Evolutionary conservation across 2,113 vertebrate species (phyloP), one percentile per base, ranked within the genome.

Genomic region (Strix aluco): DNA sequence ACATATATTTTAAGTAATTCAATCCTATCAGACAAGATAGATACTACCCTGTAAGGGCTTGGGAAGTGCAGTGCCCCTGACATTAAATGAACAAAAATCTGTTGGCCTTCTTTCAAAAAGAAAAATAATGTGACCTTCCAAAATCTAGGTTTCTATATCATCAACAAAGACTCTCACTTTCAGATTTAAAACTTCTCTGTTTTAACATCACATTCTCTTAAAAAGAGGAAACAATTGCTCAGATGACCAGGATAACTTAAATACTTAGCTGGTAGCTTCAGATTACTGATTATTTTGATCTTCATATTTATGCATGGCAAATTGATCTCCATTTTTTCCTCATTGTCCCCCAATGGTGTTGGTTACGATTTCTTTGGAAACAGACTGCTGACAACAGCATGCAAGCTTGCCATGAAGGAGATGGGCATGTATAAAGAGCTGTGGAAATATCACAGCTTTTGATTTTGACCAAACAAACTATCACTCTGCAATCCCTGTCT

Each of bases 221-320:
- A 86, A 75, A 81, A n/a, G 32, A 17, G 59, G 67, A 66, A 78
- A 67, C 23, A 30, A 2, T 88, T 90, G 5, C 47, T 59, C 22
- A 34, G 30, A 44, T 23, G 18, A 55, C 18, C 27, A 21, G 19
- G 29, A 25, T 34, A 67, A 25, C 44, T 80, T 40, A 63, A 94
- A 79, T 34, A 94, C 13, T 66, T 52, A 42, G 21, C 1, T 9
- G 51, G 51, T 20, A 84, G 18, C 26, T 87, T 96, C 32, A 30
- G 70, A 73, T 63, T 93, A 72, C 46, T 88, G 51, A 84, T 96
- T 81, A 67, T 66, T 96, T 90, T 88, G 27, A 81, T 65, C 36
- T 79, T 94, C 21, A 9, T 66, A 89, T 93, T 89, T 72, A 51
- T 40, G 38, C 26, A 75, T 19, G n/a, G 36, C n/a, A 82, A 79